phyloP scores from a whole-genome alignment of 2,888 invertebrate species.

The Resseliella maxima region DNA sequence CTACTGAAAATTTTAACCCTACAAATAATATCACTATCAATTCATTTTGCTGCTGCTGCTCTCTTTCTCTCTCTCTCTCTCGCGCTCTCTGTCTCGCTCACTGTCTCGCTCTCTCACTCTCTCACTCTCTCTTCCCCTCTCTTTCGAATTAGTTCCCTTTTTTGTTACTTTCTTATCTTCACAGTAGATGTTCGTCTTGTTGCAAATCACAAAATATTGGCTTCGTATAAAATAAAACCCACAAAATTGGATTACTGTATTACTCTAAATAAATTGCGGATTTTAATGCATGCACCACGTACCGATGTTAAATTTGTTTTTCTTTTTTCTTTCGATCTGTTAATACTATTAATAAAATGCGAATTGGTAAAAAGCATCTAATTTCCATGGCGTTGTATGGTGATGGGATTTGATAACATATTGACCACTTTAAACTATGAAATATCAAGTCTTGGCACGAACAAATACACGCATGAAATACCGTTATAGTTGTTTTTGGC shows the following conservation, averaged over 20 bases:
- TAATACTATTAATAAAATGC: conserved; percentile 35
- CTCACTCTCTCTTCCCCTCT: neutral
- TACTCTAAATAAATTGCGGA: conserved; percentile 48
- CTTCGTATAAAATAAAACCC: conserved; percentile 25
- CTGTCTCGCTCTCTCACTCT: neutral
- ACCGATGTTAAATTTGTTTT: neutral
- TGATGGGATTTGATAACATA: conserved; percentile 3
- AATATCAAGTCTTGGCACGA: neutral
- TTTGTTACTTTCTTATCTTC: neutral
- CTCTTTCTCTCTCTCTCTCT: neutral
- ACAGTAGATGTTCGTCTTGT: neutral
- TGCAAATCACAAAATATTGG: conserved; percentile 51
- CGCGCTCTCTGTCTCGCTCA: neutral
- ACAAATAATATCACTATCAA: conserved; percentile 46
- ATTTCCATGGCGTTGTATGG: neutral
- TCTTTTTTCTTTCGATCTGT: neutral
- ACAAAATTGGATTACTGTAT: conserved; percentile 43
- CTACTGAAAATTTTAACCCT: neutral
- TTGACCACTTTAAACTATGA: neutral
- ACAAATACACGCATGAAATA: neutral
- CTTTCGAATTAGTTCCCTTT: no score
- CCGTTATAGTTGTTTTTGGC: neutral
- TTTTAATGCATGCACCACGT: conserved; percentile 53
- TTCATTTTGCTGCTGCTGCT: neutral
- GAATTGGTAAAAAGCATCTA: neutral